These are phyloP conservation scores for Sebastes kiyomatsui DNA, from an alignment of 2,797 vertebrate species.

Conservation along the genomic window DNA sequence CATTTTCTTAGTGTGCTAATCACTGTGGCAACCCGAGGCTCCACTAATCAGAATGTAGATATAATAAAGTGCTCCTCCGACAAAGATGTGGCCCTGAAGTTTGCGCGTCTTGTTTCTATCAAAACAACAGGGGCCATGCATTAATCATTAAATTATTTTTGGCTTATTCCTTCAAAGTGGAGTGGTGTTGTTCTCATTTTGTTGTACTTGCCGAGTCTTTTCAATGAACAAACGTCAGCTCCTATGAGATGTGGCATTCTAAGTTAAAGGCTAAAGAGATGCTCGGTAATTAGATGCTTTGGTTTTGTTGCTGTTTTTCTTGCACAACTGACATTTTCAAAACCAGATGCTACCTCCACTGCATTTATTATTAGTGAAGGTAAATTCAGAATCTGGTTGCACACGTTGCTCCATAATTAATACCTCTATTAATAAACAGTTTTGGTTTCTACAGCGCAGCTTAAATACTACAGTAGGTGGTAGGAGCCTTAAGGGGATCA, in stretches of 20 bases:
- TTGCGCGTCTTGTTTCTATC: constrained; percentile 19
- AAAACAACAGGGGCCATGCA: constrained; percentile 53
- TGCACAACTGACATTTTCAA: constrained; percentile 18
- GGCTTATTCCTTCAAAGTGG: constrained; percentile 24
- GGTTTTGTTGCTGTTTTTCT: constrained; percentile 1
- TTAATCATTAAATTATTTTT: constrained; percentile 58
- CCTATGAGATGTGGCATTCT: not conserved
- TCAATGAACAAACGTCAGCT: constrained; percentile 9
- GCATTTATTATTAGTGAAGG: constrained; percentile 7
- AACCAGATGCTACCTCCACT: not conserved
- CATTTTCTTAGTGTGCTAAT: constrained; percentile 52
- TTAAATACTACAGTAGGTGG: constrained; percentile 64
- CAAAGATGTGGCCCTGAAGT: constrained; percentile 41
- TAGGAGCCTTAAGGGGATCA: constrained; percentile 58
- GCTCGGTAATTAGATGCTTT: constrained; percentile 14
- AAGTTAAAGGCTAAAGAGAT: constrained; percentile 15
- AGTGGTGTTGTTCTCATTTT: constrained; percentile 29
- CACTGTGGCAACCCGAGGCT: constrained; percentile 40
- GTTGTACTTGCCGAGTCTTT: constrained; percentile 6
- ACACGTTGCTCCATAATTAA: constrained; percentile 52
- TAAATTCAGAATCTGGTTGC: constrained; percentile 32
- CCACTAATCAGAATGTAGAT: constrained; percentile 47
- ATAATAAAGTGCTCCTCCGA: constrained; percentile 39
- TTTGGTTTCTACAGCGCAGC: constrained; percentile 36
- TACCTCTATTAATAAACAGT: constrained; percentile 62